These are phyloP conservation scores for Nasonovia ribisnigri DNA, from an alignment of 2,888 invertebrate genomes.

Conservation along the genomic window DNA sequence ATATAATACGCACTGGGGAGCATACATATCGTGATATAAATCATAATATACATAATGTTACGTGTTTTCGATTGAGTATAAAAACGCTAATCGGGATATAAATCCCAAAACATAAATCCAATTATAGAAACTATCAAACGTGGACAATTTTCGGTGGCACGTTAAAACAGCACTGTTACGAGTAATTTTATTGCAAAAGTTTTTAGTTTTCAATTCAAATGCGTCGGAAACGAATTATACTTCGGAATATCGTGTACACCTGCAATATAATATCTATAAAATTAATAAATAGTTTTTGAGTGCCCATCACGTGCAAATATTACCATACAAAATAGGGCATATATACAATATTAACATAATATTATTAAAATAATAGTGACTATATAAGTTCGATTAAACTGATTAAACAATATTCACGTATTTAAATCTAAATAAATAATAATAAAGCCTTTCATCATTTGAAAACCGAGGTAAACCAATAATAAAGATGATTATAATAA, in stretches of 20 bases:
- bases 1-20: not conserved
- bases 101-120: not conserved
- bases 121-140: not conserved
- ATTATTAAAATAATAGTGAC: not conserved
- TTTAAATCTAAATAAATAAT: not conserved
- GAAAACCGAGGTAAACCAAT: not conserved
- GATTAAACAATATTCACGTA: not conserved
- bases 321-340: not conserved
- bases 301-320: too few relatives aligned
- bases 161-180: not conserved
- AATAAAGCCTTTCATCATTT: not conserved
- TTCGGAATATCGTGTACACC: conserved; percentile 2
- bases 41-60: not conserved
- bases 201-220: conserved; percentile 16
- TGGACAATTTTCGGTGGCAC: not conserved
- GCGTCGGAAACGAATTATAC: not conserved
- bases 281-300: too few relatives aligned
- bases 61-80: conserved; percentile 5
- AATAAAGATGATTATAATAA: not conserved
- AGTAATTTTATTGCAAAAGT: conserved; percentile 24
- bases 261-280: not conserved
- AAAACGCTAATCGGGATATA: not conserved
- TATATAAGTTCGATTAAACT: not conserved
- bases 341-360: not conserved
- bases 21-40: not conserved